phyloP scores from a whole-genome alignment of 1,140 invertebrate species.

The Drosophila trapezifrons region DNA sequence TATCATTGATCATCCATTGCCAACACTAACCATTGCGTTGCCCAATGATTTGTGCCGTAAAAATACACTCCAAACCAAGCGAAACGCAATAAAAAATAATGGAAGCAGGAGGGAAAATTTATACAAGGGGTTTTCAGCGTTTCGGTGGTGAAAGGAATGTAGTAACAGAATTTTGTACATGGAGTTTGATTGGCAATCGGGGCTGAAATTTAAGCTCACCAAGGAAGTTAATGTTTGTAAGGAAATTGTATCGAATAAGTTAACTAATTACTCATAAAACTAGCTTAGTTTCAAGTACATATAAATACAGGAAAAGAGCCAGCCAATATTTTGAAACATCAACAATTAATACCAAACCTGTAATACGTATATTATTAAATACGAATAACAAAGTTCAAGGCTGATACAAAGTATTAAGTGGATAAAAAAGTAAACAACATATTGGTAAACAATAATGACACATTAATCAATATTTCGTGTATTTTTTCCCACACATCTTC shows the following conservation, averaged over 20 bases:
- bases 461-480: slow-evolving; percentile 13
- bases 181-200: slow-evolving; percentile 30
- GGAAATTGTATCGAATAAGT: not conserved
- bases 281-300: no score
- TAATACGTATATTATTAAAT: not conserved
- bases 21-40: slow-evolving; percentile 5
- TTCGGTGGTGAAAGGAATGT: slow-evolving; percentile 41
- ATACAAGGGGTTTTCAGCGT: not conserved
- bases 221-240: slow-evolving; percentile 1
- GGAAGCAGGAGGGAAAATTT: slow-evolving; percentile 22
- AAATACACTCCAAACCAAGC: slow-evolving; percentile 30
- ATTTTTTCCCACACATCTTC: slow-evolving; percentile 6
- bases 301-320: no score
- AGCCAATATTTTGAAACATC: no score
- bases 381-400: not conserved
- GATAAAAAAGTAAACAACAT: not conserved
- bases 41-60: slow-evolving; percentile 11
- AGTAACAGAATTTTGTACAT: slow-evolving; percentile 39
- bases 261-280: no score
- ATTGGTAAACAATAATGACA: not conserved
- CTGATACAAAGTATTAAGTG: no score
- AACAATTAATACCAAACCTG: no score
- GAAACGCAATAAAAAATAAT: slow-evolving; percentile 48
- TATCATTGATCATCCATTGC: slow-evolving; percentile 24
- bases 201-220: not conserved